Evolutionary conservation across 2,888 invertebrate species (phyloP), one percentile per base, ranked within the genome.

Genomic region (Tachina grossa): DNA sequence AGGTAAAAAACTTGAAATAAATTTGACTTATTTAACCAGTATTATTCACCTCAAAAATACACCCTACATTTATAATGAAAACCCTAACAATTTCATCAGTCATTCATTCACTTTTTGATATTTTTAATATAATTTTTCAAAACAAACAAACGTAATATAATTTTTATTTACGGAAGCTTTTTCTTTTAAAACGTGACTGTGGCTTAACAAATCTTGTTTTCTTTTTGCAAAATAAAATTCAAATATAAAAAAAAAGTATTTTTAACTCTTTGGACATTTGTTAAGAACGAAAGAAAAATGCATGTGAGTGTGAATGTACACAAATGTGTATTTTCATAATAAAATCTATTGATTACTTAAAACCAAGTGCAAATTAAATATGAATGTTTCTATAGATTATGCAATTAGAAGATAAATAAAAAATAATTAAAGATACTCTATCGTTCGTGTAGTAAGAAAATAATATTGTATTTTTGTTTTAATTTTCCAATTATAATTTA

Each of bases 141-240:
- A n/a, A n/a, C 9, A 51, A 66, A 19, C 4, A 61, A 31, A 31
- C 31, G 6, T 31, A 31, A 31, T 31, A 6, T 6, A 6, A 31
- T 31, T 31, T 47, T 61, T 76, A 66, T 74, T 82, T 53, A 55
- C 84, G 80, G 84, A 80, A 84, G 47, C 53, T 43, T 76, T 63
- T 51, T 41, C 11, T 41, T 63, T n/a, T 55, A 14, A 74, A 69
- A 49, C 76, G 65, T 71, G 51, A 77, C 55, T 31, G 43, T 31
- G 31, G 31, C 31, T 31, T 31, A 31, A 31, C 6, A 31, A 31
- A 31, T 31, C 47, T 53, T 19, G 57, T 51, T 76, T 66, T 41
- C 8, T 55, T 55, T 31, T 13, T 9, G 13, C 19, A 1, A 39
- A 45, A 63, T 53, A 16, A 53, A 53, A 53, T 53, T 53, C 8